Evolutionary conservation across 2,888 invertebrate genomes (phyloP).

Genomic region (Ormia ochracea): DNA sequence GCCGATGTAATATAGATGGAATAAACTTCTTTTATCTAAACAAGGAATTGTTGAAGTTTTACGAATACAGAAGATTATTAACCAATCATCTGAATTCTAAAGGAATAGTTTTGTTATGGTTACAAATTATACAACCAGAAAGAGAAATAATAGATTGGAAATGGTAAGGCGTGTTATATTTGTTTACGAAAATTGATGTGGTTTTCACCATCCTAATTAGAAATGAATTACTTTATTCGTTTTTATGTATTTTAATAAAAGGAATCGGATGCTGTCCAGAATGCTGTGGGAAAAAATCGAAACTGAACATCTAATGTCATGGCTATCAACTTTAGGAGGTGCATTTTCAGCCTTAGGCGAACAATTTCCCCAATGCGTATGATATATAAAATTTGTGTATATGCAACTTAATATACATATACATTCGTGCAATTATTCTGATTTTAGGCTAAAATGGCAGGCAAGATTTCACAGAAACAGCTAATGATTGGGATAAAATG

Average conservation of each 20-base stretch:
- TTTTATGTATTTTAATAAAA: slow-evolving; percentile 63
- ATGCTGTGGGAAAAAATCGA: slow-evolving; percentile 83
- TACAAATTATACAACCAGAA: slow-evolving; percentile 80
- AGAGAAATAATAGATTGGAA: slow-evolving; percentile 83
- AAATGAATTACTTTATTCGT: neutral
- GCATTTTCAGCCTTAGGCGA: slow-evolving; percentile 97
- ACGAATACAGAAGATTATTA: slow-evolving; percentile 64
- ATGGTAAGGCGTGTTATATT: slow-evolving; percentile 81
- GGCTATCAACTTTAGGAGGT: slow-evolving; percentile 97
- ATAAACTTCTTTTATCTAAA: slow-evolving; percentile 69
- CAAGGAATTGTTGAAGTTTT: slow-evolving; percentile 68
- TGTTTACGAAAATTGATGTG: too few relatives aligned
- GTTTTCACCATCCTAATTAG: neutral
- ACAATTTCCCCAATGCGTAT: slow-evolving; percentile 86
- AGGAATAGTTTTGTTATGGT: slow-evolving; percentile 66
- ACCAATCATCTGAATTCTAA: slow-evolving; percentile 51
- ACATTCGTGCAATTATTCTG: neutral
- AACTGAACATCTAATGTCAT: slow-evolving; percentile 90
- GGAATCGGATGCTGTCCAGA: slow-evolving; percentile 78
- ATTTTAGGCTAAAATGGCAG: slow-evolving; percentile 89
- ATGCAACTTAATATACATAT: neutral
- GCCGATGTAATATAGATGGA: slow-evolving; percentile 67
- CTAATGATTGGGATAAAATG: slow-evolving; percentile 87
- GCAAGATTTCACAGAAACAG: slow-evolving; percentile 90
- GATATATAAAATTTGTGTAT: slow-evolving; percentile 31